phyloP scores from a whole-genome alignment of 1,140 invertebrate species.

The Drosophila azteca region DNA sequence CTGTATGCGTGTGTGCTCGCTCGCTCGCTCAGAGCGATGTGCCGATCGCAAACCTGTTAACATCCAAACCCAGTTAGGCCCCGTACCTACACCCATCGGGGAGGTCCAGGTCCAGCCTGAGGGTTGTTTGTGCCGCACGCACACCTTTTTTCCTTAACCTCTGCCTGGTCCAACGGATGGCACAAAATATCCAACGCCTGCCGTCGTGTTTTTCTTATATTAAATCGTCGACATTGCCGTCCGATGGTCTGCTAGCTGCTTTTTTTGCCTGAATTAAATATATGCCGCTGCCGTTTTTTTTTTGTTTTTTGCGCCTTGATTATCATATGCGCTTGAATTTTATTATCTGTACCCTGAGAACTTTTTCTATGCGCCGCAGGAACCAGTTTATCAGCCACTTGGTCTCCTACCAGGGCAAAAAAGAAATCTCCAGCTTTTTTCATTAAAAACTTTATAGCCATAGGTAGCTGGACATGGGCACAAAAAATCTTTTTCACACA shows the following conservation, averaged over 20 bases:
- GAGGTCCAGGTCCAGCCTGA: constrained; percentile 50
- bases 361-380: constrained; percentile 76
- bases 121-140: constrained; percentile 68
- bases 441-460: constrained; percentile 65
- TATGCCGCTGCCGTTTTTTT: constrained; percentile 56
- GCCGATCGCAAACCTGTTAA: constrained; percentile 72
- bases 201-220: constrained; percentile 78
- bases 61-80: constrained; percentile 75
- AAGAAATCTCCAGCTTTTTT: constrained; percentile 60
- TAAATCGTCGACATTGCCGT: constrained; percentile 69
- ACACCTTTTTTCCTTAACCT: constrained; percentile 50
- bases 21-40: constrained; percentile 1
- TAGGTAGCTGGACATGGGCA: constrained; percentile 66
- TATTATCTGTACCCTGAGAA: constrained; percentile 83
- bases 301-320: constrained; percentile 71
- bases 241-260: constrained; percentile 64
- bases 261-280: constrained; percentile 81
- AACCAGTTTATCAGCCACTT: constrained; percentile 83
- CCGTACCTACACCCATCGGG: constrained; percentile 73
- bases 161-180: constrained; percentile 39
- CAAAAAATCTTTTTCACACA: constrained; percentile 83
- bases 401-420: constrained; percentile 76
- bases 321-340: constrained; percentile 83
- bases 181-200: constrained; percentile 64
- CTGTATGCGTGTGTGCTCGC: constrained; percentile 52